phyloP scores from a whole-genome alignment of 1,140 invertebrate species.

The Acromyrmex heyeri region DNA sequence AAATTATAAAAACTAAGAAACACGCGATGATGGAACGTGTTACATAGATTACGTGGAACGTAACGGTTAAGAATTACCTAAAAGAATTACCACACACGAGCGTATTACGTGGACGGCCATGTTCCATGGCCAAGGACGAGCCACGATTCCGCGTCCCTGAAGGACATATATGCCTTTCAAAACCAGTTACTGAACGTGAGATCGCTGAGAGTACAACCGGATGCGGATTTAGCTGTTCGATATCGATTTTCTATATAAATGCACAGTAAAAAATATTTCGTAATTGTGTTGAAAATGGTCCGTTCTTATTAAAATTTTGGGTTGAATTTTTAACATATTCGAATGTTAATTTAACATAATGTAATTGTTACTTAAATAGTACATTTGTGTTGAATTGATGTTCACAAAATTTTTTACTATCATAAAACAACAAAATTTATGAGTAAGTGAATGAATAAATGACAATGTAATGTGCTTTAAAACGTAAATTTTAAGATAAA shows the following conservation, averaged over 20 bases:
- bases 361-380: too few relatives aligned
- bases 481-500: too few relatives aligned
- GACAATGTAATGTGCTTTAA: too few relatives aligned
- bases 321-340: too few relatives aligned
- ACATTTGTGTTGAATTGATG: too few relatives aligned
- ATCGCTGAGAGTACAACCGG: slow-evolving; percentile 33
- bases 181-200: slow-evolving; percentile 46
- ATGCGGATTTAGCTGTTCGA: slow-evolving; percentile 40
- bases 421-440: too few relatives aligned
- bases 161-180: slow-evolving; percentile 57
- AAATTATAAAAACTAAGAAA: neutral
- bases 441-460: too few relatives aligned
- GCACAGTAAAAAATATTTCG: too few relatives aligned
- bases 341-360: too few relatives aligned
- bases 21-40: slow-evolving; percentile 25
- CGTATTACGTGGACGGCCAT: slow-evolving; percentile 44
- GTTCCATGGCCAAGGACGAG: slow-evolving; percentile 61
- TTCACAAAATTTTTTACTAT: too few relatives aligned
- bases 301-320: too few relatives aligned
- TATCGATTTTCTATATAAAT: neutral
- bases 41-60: slow-evolving; percentile 49
- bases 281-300: too few relatives aligned
- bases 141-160: slow-evolving; percentile 55
- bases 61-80: slow-evolving; percentile 62
- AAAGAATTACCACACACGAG: slow-evolving; percentile 55